These are phyloP conservation scores for Drosophila lacteicornis DNA, from an alignment of 1,140 invertebrate genomes.

Conservation along the genomic window DNA sequence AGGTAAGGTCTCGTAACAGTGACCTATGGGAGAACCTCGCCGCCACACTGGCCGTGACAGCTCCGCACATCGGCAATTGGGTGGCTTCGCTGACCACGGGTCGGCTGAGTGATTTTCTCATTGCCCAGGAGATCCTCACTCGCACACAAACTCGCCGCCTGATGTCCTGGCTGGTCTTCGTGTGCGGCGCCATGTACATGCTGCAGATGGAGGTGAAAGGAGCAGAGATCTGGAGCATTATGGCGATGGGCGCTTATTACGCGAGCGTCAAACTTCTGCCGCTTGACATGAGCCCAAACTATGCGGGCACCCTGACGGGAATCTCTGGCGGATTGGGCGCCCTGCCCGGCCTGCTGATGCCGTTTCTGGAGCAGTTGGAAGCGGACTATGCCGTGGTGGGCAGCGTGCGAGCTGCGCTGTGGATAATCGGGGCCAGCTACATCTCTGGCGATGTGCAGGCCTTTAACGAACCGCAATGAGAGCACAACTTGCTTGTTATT, in stretches of 20 bases:
- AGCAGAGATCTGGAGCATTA: slow-evolving; percentile 32
- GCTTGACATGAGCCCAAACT: slow-evolving; percentile 92
- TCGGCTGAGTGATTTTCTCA: slow-evolving; percentile 87
- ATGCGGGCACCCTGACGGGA: slow-evolving; percentile 92
- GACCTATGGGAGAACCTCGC: slow-evolving; percentile 39
- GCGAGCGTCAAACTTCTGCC: slow-evolving; percentile 90
- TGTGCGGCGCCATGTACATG: slow-evolving; percentile 85
- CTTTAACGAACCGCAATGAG: slow-evolving; percentile 46
- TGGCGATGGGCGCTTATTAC: slow-evolving; percentile 87
- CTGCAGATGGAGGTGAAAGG: slow-evolving; percentile 76
- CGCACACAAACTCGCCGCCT: slow-evolving; percentile 86
- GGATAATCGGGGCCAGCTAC: slow-evolving; percentile 58
- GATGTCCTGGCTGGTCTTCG: slow-evolving; percentile 87
- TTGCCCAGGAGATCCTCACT: slow-evolving; percentile 67
- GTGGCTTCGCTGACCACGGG: slow-evolving; percentile 53
- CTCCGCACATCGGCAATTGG: slow-evolving; percentile 60
- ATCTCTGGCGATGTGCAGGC: slow-evolving; percentile 67
- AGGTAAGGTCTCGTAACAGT: slow-evolving; percentile 21
- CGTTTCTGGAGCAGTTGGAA: slow-evolving; percentile 54
- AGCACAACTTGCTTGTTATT: slow-evolving; percentile 22
- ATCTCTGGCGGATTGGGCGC: slow-evolving; percentile 88
- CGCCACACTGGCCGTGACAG: slow-evolving; percentile 19
- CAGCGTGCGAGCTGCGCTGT: slow-evolving; percentile 48
- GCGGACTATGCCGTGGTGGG: slow-evolving; percentile 42
- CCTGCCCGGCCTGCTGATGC: slow-evolving; percentile 43